These are phyloP conservation scores for Drosophila quinaria DNA, from an alignment of 2,888 invertebrate genomes.

Conservation along the genomic window DNA sequence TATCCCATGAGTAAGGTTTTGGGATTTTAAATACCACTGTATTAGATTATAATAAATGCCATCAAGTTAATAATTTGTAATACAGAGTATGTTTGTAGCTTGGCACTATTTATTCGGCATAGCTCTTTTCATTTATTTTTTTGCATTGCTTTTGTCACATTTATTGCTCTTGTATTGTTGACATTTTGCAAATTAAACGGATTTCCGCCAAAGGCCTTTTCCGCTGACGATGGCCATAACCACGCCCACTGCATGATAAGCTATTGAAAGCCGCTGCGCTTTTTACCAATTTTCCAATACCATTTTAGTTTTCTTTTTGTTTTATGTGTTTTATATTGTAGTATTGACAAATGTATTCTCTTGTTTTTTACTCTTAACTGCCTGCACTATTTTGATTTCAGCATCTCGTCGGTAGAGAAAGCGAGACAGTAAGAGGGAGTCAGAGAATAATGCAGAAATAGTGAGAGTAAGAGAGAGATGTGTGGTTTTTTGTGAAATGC, in stretches of 20 bases:
- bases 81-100: constrained; percentile 23
- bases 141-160: constrained; percentile 66
- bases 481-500: constrained; percentile 26
- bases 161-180: constrained; percentile 75
- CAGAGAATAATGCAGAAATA: not conserved
- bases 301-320: constrained; percentile 21
- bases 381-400: constrained; percentile 46
- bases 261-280: constrained; percentile 67
- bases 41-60: not conserved
- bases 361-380: constrained; percentile 43
- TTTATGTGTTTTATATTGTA: constrained; percentile 26
- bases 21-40: too few relatives aligned
- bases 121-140: constrained; percentile 26
- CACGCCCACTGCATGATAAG: constrained; percentile 30
- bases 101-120: not conserved
- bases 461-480: not conserved
- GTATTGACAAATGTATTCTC: constrained; percentile 71
- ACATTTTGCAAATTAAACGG: constrained; percentile 81
- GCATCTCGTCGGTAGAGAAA: not conserved
- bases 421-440: not conserved
- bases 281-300: constrained; percentile 44
- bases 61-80: not conserved
- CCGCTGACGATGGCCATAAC: constrained; percentile 45
- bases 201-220: constrained; percentile 80
- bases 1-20: too few relatives aligned